A percentile compares a stretch with the other conserved stretches of the same genome.
Conservation (phyloP, 1,140 invertebrate genomes). For the Achroia grisella region DNA sequence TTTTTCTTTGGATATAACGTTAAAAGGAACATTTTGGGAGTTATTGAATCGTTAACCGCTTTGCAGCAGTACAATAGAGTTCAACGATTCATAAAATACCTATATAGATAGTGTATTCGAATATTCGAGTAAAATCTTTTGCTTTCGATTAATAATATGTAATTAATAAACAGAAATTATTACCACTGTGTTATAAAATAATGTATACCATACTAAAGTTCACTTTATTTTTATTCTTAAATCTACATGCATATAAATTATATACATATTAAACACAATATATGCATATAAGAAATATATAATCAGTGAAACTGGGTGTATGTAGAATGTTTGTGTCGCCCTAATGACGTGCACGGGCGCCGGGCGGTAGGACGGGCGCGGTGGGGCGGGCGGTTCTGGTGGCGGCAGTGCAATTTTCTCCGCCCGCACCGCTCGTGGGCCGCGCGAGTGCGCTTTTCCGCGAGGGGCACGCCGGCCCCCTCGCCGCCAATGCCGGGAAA, state of each 20-base stretch:
- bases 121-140: too few species aligned
- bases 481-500: constrained; percentile 54
- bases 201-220: too few species aligned
- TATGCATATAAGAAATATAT: too few species aligned
- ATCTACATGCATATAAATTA: too few species aligned
- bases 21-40: constrained; percentile 3
- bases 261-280: background rate
- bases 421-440: constrained; percentile 43
- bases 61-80: too few species aligned
- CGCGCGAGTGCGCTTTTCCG: constrained; percentile 48
- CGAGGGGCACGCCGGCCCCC: constrained; percentile 52
- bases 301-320: too few species aligned
- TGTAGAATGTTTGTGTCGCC: background rate
- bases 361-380: constrained; percentile 18
- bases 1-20: constrained; percentile 1
- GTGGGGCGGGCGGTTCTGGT: constrained; percentile 41
- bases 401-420: constrained; percentile 49
- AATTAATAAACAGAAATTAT: too few species aligned
- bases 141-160: too few species aligned
- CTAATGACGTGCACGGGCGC: constrained; percentile 10
- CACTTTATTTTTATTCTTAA: too few species aligned
- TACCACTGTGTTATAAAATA: too few species aligned
- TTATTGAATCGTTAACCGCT: too few species aligned
- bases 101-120: too few species aligned
- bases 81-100: background rate